A percentile compares a stretch with the other conserved stretches of the same genome.
Conservation (phyloP, 2,888 invertebrate genomes). For the Ashinkailepas kermadecensis region DNA sequence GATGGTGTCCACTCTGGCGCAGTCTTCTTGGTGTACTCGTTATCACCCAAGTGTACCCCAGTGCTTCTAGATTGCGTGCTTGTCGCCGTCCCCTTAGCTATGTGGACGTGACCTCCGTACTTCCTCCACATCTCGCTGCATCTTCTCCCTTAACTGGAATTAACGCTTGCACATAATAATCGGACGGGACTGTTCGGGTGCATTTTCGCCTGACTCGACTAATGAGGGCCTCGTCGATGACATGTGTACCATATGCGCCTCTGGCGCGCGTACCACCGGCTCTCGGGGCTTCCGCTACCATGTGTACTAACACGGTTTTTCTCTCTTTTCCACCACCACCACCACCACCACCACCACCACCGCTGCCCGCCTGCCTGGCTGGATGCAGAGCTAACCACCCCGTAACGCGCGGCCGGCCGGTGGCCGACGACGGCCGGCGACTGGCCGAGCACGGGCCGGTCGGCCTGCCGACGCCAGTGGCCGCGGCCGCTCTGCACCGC, state of each 20-base stretch:
- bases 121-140: not conserved
- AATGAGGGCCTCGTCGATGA: not conserved
- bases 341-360: not conserved
- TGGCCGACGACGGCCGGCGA: not conserved
- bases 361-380: not conserved
- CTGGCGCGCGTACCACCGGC: not conserved
- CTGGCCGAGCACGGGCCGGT: too few relatives aligned
- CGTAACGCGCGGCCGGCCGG: conserved; percentile 1
- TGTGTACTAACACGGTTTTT: conserved; percentile 3
- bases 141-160: not conserved
- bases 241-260: not conserved
- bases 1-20: too few relatives aligned
- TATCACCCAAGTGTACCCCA: too few relatives aligned
- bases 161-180: not conserved
- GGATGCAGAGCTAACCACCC: conserved; percentile 10
- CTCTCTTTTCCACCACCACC: conserved; percentile 5
- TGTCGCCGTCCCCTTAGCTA: too few relatives aligned
- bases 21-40: too few relatives aligned
- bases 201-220: not conserved
- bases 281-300: not conserved
- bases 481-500: too few relatives aligned
- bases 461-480: too few relatives aligned
- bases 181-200: not conserved
- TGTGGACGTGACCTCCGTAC: too few relatives aligned
- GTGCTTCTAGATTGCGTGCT: too few relatives aligned